phyloP scores from a whole-genome alignment of 2,888 invertebrate genomes.

The Scaptomyza flava region DNA sequence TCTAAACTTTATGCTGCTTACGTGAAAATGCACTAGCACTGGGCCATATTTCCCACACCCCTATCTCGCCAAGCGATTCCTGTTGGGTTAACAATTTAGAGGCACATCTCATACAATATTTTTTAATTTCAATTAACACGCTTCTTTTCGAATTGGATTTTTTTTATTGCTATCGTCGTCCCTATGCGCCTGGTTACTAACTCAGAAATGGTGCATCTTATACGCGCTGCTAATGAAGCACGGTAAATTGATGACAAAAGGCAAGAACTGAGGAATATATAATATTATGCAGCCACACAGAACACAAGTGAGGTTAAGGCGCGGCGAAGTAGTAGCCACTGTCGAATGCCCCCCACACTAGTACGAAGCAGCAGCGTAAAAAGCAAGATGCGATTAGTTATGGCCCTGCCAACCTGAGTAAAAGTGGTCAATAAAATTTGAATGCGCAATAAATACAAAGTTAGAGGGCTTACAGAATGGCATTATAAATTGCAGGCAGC shows the following conservation, averaged over 20 bases:
- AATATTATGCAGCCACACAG: constrained; percentile 70
- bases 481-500: not conserved
- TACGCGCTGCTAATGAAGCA: constrained; percentile 50
- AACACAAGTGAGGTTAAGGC: constrained; percentile 73
- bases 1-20: constrained; percentile 29
- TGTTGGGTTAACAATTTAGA: constrained; percentile 1
- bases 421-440: constrained; percentile 14
- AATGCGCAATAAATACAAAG: constrained; percentile 47
- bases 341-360: constrained; percentile 52
- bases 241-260: constrained; percentile 47
- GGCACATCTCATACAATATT: constrained; percentile 33
- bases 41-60: constrained; percentile 32
- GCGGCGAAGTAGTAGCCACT: constrained; percentile 37
- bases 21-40: constrained; percentile 27
- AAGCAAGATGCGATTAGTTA: constrained; percentile 57
- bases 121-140: constrained; percentile 41
- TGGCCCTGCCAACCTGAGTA: constrained; percentile 46
- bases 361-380: constrained; percentile 55
- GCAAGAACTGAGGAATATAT: constrained; percentile 40
- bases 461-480: not conserved
- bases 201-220: constrained; percentile 44
- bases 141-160: constrained; percentile 47
- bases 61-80: not conserved
- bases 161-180: constrained; percentile 22
- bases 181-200: constrained; percentile 10